These are phyloP conservation scores for Rattus norvegicus DNA, from an alignment of 2,113 vertebrate genomes.

Conservation along the genomic window GRCr8 NC_086036.1:80093001-80093500, in stretches of 20 bases:
- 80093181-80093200: background rate
- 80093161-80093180: background rate
- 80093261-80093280: background rate
- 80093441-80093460: no score
- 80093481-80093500: fast-evolving
- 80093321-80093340: background rate
- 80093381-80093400: background rate
- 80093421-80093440: no score
- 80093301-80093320: background rate
- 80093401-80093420: background rate
- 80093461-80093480: no score
- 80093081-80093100: background rate
- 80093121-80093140: background rate
- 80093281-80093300: background rate
- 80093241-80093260: background rate
- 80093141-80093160: background rate
- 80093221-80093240: background rate
- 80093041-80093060: background rate
- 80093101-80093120: background rate
- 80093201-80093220: background rate
- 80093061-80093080: background rate
- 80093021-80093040: background rate
- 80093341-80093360: background rate
- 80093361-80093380: background rate
- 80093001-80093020: background rate